phyloP scores from a whole-genome alignment of 2,113 vertebrate species.

The Euleptes europaea region DNA sequence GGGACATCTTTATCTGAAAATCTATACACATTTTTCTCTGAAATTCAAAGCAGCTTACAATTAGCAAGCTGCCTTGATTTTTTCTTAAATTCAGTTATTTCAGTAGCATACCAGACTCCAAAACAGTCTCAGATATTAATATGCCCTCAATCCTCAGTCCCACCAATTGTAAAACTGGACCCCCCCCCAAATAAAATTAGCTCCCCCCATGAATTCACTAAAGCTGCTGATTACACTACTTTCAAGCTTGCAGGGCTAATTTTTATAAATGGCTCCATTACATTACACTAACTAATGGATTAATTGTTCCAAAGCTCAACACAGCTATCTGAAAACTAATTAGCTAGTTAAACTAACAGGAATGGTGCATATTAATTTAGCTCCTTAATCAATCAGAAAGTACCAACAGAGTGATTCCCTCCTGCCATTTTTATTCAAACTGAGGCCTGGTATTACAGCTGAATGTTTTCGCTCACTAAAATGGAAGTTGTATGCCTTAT shows the following conservation, averaged over 20 bases:
- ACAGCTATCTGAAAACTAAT: slow-evolving; percentile 70
- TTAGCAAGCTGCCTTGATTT: too few species aligned
- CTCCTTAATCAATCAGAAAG: slow-evolving; percentile 67
- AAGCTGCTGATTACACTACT: too few species aligned
- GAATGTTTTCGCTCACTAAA: slow-evolving; percentile 63
- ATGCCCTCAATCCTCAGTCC: too few species aligned
- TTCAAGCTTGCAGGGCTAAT: not conserved
- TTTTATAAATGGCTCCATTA: not conserved
- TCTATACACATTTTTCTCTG: too few species aligned
- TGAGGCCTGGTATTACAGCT: slow-evolving; percentile 64
- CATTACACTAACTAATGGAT: not conserved
- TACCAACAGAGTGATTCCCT: slow-evolving; percentile 66
- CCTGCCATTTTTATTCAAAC: slow-evolving; percentile 65
- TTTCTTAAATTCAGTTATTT: too few species aligned
- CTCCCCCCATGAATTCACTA: too few species aligned
- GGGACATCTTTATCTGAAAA: too few species aligned
- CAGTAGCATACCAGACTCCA: too few species aligned
- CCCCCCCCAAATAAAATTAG: too few species aligned
- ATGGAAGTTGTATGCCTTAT: slow-evolving; percentile 53
- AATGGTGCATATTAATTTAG: slow-evolving; percentile 63
- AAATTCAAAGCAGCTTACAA: too few species aligned
- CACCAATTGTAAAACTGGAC: too few species aligned
- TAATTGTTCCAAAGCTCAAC: slow-evolving; percentile 48
- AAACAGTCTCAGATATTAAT: too few species aligned
- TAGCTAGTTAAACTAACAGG: slow-evolving; percentile 63